Base-by-base conservation (phyloP, 1,140 invertebrate genomes). In the Episyrphus balteatus region DNA sequence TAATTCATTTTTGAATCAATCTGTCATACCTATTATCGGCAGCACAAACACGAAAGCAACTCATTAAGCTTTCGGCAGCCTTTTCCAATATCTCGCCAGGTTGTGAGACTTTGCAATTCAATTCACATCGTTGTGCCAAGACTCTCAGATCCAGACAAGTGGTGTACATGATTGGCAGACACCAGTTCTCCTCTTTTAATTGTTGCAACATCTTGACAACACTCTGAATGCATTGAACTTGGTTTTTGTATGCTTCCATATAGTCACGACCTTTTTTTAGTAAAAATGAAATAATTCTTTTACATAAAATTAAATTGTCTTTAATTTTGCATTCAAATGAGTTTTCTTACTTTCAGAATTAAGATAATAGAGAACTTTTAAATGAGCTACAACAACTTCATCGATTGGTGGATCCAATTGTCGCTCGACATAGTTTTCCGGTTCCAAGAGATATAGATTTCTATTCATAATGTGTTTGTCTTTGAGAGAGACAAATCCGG, bases 151-250 rank as follows among this genome's bases (percentile, higher is more conserved):
- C 95, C 26, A 92, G 73, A 58, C 90, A 92, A 15, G 93, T 77
- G 2, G 79, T 77, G 62, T 91, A 88, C 84, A 98, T 87, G 6
- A 97, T 75, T 0, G 91, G 88, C 5, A 98, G 63, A 58, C 83
- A 83, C 94, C 94, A 98, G 68, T 98, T 98, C 57, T 97, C 92
- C 61, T 97, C 93, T 59, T 93, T 94, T 54, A 90, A 83, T 13
- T 77, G 70, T 69, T 92, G 88, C 43, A 98, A 73, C 30, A 92
- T 77, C 64, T 87, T 92, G 0, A 84, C 83, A 38, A 96, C 82
- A 8, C 77, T 72, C 52, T 88, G 83, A 1, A 90, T 84, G 48
- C 89, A 77, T 9, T 75, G 66, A 55, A 79, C 82, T 61, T 98
- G 92, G 51, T 82, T 73, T 46, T 75, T 76, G 61, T 88, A 94